Evolutionary conservation across 2,888 invertebrate species (phyloP).

Genomic region (Clivina fossor): DNA sequence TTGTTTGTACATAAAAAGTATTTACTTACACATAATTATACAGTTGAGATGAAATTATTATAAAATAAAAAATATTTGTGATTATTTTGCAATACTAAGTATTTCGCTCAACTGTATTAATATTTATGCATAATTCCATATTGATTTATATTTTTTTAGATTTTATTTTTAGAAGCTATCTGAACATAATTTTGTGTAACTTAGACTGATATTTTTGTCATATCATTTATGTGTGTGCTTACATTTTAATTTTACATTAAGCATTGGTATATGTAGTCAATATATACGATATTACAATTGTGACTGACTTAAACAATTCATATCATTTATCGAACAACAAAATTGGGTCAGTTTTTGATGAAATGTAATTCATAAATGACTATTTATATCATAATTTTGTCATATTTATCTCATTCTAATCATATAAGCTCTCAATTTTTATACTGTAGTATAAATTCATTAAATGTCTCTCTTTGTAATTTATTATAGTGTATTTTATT

Average conservation of each 20-base stretch:
- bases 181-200: constrained; percentile 29
- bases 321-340: too few relatives aligned
- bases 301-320: too few relatives aligned
- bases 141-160: constrained; percentile 25
- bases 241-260: constrained; percentile 20
- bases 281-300: too few relatives aligned
- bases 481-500: neutral
- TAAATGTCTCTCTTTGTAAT: neutral
- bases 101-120: constrained; percentile 26
- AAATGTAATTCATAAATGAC: too few relatives aligned
- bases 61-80: constrained; percentile 26
- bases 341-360: too few relatives aligned
- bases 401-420: too few relatives aligned
- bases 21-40: constrained; percentile 23
- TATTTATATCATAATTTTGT: too few relatives aligned
- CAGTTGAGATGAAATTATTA: constrained; percentile 23
- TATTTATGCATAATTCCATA: constrained; percentile 22
- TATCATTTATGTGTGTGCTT: constrained; percentile 22
- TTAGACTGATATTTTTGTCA: constrained; percentile 34
- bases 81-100: constrained; percentile 28
- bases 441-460: too few relatives aligned
- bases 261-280: constrained; percentile 7
- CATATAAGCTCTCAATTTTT: too few relatives aligned
- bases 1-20: constrained; percentile 17
- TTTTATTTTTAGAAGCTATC: constrained; percentile 20